These are phyloP conservation scores for Siniperca scherzeri DNA, from an alignment of 2,797 vertebrate genomes.

Conservation along the genomic window DNA sequence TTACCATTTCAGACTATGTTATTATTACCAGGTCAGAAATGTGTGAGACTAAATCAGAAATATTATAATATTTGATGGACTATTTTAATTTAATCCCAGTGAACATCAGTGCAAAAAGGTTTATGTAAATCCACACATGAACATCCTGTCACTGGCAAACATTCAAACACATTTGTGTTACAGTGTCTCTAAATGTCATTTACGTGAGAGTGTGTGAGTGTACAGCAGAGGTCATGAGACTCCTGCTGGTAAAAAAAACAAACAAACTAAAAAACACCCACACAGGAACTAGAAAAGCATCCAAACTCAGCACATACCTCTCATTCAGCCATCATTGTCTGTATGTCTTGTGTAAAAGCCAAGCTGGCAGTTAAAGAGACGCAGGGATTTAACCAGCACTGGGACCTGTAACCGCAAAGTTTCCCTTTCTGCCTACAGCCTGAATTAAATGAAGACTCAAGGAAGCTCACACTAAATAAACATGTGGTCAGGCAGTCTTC, in stretches of 20 bases:
- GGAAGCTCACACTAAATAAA: slow-evolving; percentile 2
- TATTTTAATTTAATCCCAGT: background rate
- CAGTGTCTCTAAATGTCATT: background rate
- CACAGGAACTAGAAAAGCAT: background rate
- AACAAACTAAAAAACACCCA: background rate
- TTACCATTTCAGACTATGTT: background rate
- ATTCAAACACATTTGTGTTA: background rate
- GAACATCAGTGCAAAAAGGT: background rate
- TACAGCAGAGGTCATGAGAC: slow-evolving; percentile 39
- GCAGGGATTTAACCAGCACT: background rate
- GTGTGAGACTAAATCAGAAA: background rate
- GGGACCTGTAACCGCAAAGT: background rate
- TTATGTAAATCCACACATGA: slow-evolving; percentile 8
- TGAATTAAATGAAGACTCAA: background rate
- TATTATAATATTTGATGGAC: background rate
- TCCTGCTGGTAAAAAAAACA: background rate
- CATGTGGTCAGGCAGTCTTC: background rate
- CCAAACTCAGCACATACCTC: background rate
- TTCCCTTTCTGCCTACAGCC: background rate
- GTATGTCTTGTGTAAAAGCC: background rate
- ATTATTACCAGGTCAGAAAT: background rate
- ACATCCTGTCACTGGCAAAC: slow-evolving; percentile 9
- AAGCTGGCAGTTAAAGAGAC: background rate
- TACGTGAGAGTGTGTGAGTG: background rate
- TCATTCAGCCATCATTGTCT: background rate